These are phyloP conservation scores for Aspidapion aeneum DNA, from an alignment of 2,888 invertebrate species.

Conservation along the genomic window DNA sequence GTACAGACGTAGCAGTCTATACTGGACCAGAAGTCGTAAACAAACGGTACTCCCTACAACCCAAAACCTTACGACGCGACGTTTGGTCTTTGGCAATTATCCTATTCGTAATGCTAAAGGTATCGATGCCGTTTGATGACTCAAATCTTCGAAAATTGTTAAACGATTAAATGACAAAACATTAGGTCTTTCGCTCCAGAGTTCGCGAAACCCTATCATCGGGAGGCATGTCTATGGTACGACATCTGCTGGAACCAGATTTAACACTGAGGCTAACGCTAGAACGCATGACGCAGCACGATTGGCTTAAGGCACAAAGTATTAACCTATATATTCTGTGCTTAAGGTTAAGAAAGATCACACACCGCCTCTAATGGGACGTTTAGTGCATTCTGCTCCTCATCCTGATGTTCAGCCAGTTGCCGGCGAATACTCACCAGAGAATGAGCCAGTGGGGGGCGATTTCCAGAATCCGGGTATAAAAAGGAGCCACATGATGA, in stretches of 20 bases:
- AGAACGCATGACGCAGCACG: conserved; percentile 70
- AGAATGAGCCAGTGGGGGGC: conserved; percentile 38
- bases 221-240: conserved; percentile 72
- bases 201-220: conserved; percentile 67
- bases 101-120: conserved; percentile 91
- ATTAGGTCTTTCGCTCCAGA: conserved; percentile 70
- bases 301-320: too few relatives aligned
- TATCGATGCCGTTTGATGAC: conserved; percentile 93
- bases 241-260: conserved; percentile 81
- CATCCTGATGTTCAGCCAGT: conserved; percentile 29
- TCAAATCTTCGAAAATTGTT: conserved; percentile 77
- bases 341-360: conserved; percentile 61
- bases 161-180: conserved; percentile 77
- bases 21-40: conserved; percentile 94
- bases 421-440: conserved; percentile 32
- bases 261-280: conserved; percentile 71
- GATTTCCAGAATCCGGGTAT: conserved; percentile 47
- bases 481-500: conserved; percentile 46
- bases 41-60: conserved; percentile 78
- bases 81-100: conserved; percentile 93
- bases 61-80: conserved; percentile 82
- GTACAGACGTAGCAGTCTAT: conserved; percentile 97
- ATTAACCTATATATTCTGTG: too few relatives aligned
- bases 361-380: conserved; percentile 56
- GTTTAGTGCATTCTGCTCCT: conserved; percentile 61